These are phyloP conservation scores for Brachionus angularis DNA, from an alignment of 1,140 invertebrate species.

Conservation along the genomic window DNA sequence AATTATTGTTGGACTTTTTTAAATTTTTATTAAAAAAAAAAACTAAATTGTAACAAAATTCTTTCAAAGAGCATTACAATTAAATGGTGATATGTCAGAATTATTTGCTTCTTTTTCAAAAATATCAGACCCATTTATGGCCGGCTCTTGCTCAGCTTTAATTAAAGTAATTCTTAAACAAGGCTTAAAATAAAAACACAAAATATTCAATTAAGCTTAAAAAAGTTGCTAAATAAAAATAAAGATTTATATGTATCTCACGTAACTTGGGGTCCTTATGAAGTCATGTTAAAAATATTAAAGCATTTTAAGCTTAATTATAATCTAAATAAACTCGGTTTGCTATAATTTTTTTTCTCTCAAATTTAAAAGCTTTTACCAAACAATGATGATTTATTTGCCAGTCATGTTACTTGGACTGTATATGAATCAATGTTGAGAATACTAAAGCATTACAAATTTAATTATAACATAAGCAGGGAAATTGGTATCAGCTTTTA, in stretches of 20 bases:
- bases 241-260: constrained; percentile 65
- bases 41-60: constrained; percentile 1
- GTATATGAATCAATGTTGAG: constrained; percentile 79
- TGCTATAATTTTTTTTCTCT: not conserved
- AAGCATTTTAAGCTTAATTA: constrained; percentile 71
- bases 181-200: not conserved
- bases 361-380: constrained; percentile 49
- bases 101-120: constrained; percentile 60
- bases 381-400: constrained; percentile 61
- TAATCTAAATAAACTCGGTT: constrained; percentile 21
- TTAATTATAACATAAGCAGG: constrained; percentile 66
- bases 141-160: constrained; percentile 47
- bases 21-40: not conserved
- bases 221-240: constrained; percentile 55
- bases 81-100: constrained; percentile 73
- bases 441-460: constrained; percentile 81
- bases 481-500: not conserved
- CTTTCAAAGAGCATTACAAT: constrained; percentile 55
- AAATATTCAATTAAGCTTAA: constrained; percentile 9
- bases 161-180: too few species aligned
- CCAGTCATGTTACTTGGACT: constrained; percentile 69
- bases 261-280: constrained; percentile 71
- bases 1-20: constrained; percentile 48
- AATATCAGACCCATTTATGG: constrained; percentile 48
- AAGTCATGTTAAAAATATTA: constrained; percentile 78